A percentile compares a stretch with the other conserved stretches of the same genome.
Evolutionary conservation across 2,797 vertebrate species (phyloP).

Genomic region (Hafferia zeledoni): DNA sequence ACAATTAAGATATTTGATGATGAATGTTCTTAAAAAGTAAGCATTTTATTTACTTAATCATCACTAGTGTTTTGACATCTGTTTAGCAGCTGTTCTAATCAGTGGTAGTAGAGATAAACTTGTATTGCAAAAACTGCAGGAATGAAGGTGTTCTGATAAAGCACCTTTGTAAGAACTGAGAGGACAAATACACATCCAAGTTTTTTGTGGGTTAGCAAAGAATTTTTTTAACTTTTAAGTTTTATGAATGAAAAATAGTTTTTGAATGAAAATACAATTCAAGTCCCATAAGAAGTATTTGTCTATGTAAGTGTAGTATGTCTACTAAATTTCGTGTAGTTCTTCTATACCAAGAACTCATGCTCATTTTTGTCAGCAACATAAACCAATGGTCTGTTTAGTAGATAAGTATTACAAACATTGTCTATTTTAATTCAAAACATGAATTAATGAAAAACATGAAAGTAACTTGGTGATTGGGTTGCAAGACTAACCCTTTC

Average conservation of each 20-base stretch:
- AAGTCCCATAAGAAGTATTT: not conserved
- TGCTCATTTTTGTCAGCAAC: not conserved
- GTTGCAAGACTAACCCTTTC: not conserved
- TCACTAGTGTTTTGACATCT: not conserved
- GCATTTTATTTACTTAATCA: not conserved
- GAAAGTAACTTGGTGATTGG: not conserved
- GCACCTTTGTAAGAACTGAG: not conserved
- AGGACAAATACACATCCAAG: not conserved
- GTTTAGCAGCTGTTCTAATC: not conserved
- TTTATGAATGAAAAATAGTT: not conserved
- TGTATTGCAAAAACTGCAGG: not conserved
- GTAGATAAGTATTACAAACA: not conserved
- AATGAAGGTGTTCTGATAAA: not conserved
- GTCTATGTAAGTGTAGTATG: not conserved
- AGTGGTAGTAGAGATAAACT: not conserved
- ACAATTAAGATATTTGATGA: not conserved
- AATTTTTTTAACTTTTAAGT: not conserved
- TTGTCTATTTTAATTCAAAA: not conserved
- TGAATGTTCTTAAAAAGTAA: not conserved
- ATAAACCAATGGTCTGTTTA: not conserved
- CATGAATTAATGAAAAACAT: not conserved
- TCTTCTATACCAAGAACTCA: not conserved
- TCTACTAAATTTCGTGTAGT: not conserved
- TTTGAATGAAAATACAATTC: not conserved
- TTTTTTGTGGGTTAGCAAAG: not conserved